These are phyloP conservation scores for Oreohelix idahoensis DNA, from an alignment of 1,140 invertebrate genomes.

Conservation along the genomic window DNA sequence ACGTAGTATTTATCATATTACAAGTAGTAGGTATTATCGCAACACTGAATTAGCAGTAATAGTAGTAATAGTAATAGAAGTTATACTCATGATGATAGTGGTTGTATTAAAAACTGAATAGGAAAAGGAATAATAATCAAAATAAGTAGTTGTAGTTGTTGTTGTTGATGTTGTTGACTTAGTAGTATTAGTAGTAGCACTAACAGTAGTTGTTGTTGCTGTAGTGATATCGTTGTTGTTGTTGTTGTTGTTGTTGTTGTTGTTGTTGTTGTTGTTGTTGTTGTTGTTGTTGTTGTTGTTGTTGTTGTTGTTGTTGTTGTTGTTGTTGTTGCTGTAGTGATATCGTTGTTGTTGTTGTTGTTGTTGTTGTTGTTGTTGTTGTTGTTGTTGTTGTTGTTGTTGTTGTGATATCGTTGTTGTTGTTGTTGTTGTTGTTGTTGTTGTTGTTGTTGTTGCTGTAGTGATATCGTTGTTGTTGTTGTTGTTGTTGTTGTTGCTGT, in stretches of 20 bases:
- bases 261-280: neutral
- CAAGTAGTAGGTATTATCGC: too few relatives aligned
- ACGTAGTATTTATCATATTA: too few relatives aligned
- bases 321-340: neutral
- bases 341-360: neutral
- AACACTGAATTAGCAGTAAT: too few relatives aligned
- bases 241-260: neutral
- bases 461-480: too few relatives aligned
- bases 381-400: neutral
- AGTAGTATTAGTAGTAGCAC: neutral
- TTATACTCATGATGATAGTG: too few relatives aligned
- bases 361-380: neutral
- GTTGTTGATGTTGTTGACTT: neutral
- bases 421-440: neutral
- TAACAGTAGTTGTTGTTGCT: neutral
- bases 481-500: too few relatives aligned
- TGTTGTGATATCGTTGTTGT: neutral
- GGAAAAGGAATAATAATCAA: neutral
- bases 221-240: neutral
- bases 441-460: neutral
- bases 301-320: neutral
- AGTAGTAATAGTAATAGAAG: too few relatives aligned
- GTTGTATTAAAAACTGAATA: neutral
- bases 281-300: neutral
- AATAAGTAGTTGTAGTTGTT: neutral